These are phyloP conservation scores for Heliothis peltigera DNA, from an alignment of 2,888 invertebrate genomes.

Conservation along the genomic window DNA sequence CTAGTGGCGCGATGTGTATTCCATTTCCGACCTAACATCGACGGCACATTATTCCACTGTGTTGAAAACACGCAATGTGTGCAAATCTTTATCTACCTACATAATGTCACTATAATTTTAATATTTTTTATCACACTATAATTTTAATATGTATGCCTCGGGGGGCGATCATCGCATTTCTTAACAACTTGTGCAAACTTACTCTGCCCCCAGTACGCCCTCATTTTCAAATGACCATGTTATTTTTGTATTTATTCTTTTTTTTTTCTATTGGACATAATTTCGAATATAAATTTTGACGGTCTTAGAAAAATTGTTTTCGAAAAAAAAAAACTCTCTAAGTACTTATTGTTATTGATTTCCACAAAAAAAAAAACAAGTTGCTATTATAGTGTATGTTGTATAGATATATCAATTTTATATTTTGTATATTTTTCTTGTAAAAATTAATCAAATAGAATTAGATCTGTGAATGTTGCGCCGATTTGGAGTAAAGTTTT, in stretches of 20 bases:
- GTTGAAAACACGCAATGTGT: slow-evolving; percentile 72
- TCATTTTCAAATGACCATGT: slow-evolving; percentile 53
- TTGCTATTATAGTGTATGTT: slow-evolving; percentile 77
- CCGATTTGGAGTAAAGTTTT: slow-evolving; percentile 50
- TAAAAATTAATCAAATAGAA: slow-evolving; percentile 86
- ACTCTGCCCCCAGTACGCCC: slow-evolving; percentile 48
- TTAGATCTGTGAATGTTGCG: slow-evolving; percentile 81
- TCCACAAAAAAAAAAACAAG: slow-evolving; percentile 73
- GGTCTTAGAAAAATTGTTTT: slow-evolving; percentile 64
- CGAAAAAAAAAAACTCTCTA: slow-evolving; percentile 72
- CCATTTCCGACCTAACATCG: slow-evolving; percentile 66
- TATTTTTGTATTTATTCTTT: slow-evolving; percentile 70
- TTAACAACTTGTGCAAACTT: slow-evolving; percentile 54
- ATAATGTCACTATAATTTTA: slow-evolving; percentile 61
- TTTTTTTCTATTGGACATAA: slow-evolving; percentile 69
- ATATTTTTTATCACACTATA: slow-evolving; percentile 56
- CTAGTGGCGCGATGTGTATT: slow-evolving; percentile 69
- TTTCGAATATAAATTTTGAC: slow-evolving; percentile 70
- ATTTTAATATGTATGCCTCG: slow-evolving; percentile 52
- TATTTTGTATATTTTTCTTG: slow-evolving; percentile 87
- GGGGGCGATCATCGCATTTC: slow-evolving; percentile 59
- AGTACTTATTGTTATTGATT: slow-evolving; percentile 85
- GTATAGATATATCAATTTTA: slow-evolving; percentile 87
- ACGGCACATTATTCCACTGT: slow-evolving; percentile 70
- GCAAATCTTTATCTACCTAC: slow-evolving; percentile 65